These are phyloP conservation scores for Halyomorpha halys DNA, from an alignment of 1,140 invertebrate genomes.

Conservation along the genomic window DNA sequence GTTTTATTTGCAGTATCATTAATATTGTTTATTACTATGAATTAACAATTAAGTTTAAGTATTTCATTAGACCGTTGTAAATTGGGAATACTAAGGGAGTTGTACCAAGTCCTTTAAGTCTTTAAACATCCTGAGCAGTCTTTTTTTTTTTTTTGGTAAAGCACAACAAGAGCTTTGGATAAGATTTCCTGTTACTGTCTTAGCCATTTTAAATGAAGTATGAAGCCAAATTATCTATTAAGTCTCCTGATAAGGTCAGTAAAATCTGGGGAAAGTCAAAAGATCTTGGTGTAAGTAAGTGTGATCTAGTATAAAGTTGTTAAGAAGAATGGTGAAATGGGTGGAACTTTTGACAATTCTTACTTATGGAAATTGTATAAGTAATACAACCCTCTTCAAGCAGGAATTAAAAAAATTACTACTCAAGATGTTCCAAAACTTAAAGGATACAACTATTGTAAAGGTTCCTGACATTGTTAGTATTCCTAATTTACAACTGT, in stretches of 20 bases:
- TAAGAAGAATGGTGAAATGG: conserved; percentile 66
- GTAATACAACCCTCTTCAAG: conserved; percentile 40
- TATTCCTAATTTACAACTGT: conserved; percentile 4
- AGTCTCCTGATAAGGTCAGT: conserved; percentile 62
- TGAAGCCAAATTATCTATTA: conserved; percentile 53
- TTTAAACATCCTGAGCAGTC: too few species aligned
- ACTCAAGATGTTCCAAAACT: conserved; percentile 20
- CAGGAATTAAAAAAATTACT: conserved; percentile 27
- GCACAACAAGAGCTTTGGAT: conserved; percentile 79
- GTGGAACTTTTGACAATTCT: conserved; percentile 60
- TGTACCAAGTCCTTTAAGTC: too few species aligned
- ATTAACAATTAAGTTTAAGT: too few species aligned
- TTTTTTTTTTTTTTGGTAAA: conserved; percentile 77
- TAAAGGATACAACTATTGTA: not conserved
- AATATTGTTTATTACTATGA: too few species aligned
- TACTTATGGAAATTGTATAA: conserved; percentile 62
- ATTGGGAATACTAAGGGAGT: too few species aligned
- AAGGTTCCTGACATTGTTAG: not conserved
- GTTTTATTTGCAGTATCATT: too few species aligned
- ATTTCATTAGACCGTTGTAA: too few species aligned
- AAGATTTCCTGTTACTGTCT: conserved; percentile 59
- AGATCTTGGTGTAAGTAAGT: too few species aligned
- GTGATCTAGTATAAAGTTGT: conserved; percentile 63
- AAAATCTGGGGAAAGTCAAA: conserved; percentile 77
- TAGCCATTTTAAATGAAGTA: conserved; percentile 71